Evolutionary conservation across 2,113 vertebrate species (phyloP).

Genomic region (Pleuronectes platessa): DNA sequence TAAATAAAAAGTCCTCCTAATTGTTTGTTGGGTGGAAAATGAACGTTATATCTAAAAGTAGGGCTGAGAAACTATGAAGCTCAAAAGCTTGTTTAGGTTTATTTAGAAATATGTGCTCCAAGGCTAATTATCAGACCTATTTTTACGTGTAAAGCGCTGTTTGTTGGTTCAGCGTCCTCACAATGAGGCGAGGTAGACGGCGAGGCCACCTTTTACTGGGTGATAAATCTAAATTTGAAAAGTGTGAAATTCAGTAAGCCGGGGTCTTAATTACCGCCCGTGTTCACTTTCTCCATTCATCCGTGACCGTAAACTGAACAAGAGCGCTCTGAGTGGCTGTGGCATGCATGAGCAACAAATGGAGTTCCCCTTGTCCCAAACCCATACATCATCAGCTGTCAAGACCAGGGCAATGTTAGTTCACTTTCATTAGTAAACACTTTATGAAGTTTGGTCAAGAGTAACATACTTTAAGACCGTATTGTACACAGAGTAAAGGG

Average conservation of each 20-base stretch:
- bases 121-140: constrained; percentile 70
- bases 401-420: constrained; percentile 17
- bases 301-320: constrained; percentile 66
- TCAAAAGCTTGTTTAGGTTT: constrained; percentile 10
- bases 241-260: constrained; percentile 76
- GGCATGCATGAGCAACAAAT: constrained; percentile 54
- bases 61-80: neutral
- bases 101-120: constrained; percentile 53
- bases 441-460: constrained; percentile 44
- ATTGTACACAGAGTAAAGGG: neutral
- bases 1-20: constrained; percentile 10
- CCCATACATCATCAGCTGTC: constrained; percentile 67
- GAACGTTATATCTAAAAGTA: neutral
- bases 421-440: constrained; percentile 38
- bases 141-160: constrained; percentile 67
- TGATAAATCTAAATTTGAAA: constrained; percentile 80
- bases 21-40: constrained; percentile 24
- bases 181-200: constrained; percentile 59
- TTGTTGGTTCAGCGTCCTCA: constrained; percentile 68
- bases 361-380: constrained; percentile 63
- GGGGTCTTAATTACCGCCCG: constrained; percentile 70
- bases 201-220: constrained; percentile 68
- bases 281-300: constrained; percentile 64
- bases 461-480: constrained; percentile 2
- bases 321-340: constrained; percentile 35